phyloP scores from a whole-genome alignment of 2,113 vertebrate genomes.

The Daboia siamensis region DNA sequence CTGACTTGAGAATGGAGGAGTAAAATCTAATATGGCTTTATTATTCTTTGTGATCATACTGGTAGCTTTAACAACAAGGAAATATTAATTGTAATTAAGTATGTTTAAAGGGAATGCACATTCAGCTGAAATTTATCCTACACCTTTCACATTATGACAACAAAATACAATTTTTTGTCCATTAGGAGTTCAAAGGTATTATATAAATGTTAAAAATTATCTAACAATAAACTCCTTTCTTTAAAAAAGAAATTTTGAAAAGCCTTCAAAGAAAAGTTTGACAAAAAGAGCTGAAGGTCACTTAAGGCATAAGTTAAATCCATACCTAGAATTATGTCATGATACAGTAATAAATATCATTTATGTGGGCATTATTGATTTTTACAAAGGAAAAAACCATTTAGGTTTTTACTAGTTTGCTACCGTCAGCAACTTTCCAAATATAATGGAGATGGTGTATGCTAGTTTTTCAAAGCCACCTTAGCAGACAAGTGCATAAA shows the following conservation, averaged over 20 bases:
- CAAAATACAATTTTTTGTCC: background rate
- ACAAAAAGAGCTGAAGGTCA: background rate
- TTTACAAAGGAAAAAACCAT: background rate
- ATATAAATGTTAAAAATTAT: background rate
- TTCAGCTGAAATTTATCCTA: background rate
- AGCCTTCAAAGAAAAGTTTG: background rate
- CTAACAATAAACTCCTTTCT: background rate
- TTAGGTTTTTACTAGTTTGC: background rate
- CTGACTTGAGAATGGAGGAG: background rate
- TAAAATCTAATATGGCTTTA: background rate
- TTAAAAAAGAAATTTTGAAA: background rate
- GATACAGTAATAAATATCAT: background rate
- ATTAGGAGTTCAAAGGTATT: background rate
- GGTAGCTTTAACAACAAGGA: background rate
- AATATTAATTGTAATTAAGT: background rate
- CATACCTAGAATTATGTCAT: background rate
- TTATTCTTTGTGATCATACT: background rate
- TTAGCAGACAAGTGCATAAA: background rate
- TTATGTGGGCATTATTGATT: background rate
- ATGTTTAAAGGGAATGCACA: background rate
- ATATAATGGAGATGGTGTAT: background rate
- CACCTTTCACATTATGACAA: background rate
- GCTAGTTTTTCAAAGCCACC: background rate
- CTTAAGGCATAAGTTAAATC: background rate
- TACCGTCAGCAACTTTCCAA: background rate